Percentiles rank a stretch among this genome's conserved stretches.
Evolutionary conservation across 1,140 invertebrate species (phyloP).

Genomic region (Acromyrmex echinatior): DNA sequence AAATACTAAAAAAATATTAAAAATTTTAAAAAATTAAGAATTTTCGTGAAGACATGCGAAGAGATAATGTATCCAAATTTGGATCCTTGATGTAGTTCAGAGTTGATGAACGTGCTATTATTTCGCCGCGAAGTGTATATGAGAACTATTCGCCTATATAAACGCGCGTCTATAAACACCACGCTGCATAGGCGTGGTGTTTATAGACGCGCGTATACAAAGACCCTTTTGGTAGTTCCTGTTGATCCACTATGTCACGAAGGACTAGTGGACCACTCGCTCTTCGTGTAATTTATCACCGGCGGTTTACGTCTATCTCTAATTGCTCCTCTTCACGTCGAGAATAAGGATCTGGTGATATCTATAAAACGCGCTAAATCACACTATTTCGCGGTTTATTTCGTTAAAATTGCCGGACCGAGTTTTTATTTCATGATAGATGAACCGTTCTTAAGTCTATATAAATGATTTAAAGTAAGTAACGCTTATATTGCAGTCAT

Average conservation of each 20-base stretch:
- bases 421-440: slow-evolving; percentile 24
- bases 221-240: slow-evolving; percentile 45
- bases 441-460: not conserved
- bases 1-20: not conserved
- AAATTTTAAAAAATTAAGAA: not conserved
- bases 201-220: slow-evolving; percentile 13
- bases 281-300: slow-evolving; percentile 50
- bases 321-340: slow-evolving; percentile 33
- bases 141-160: slow-evolving; percentile 31
- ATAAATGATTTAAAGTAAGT: slow-evolving; percentile 20
- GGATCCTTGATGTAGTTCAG: slow-evolving; percentile 11
- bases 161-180: slow-evolving; percentile 34
- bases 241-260: slow-evolving; percentile 40
- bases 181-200: not conserved
- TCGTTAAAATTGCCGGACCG: slow-evolving; percentile 4
- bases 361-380: slow-evolving; percentile 35
- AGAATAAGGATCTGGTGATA: not conserved
- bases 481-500: not conserved
- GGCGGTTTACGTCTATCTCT: slow-evolving; percentile 47
- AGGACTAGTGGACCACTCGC: slow-evolving; percentile 24
- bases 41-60: not conserved
- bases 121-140: not conserved
- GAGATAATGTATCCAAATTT: not conserved
- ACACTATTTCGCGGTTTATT: slow-evolving; percentile 26
- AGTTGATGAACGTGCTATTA: slow-evolving; percentile 13